These are phyloP conservation scores for Lasaia peninsularis DNA, from an alignment of 1,140 invertebrate species.

Conservation along the genomic window DNA sequence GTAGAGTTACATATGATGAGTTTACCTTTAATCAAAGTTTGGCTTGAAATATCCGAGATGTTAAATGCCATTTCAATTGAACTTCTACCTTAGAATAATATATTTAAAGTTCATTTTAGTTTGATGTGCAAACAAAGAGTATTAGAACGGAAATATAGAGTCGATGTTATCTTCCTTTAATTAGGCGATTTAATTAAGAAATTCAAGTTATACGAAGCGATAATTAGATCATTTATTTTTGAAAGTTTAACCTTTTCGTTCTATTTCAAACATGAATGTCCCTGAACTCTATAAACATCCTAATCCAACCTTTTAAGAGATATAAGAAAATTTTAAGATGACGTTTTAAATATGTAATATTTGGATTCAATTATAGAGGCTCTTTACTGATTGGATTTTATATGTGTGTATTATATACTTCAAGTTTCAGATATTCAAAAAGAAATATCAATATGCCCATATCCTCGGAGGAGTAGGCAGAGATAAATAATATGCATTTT, in stretches of 20 bases:
- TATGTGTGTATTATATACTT: too few relatives aligned
- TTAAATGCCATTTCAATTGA: not conserved
- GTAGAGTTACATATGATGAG: not conserved
- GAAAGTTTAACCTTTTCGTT: not conserved
- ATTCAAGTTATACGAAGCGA: slow-evolving; percentile 38
- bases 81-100: slow-evolving; percentile 5
- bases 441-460: too few relatives aligned
- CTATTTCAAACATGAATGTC: not conserved
- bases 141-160: slow-evolving; percentile 46
- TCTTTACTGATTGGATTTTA: too few relatives aligned
- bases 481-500: too few relatives aligned
- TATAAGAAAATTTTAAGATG: too few relatives aligned
- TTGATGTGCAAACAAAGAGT: slow-evolving; percentile 30
- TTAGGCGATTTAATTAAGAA: slow-evolving; percentile 63
- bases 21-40: not conserved
- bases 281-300: not conserved
- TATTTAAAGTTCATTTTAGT: slow-evolving; percentile 23
- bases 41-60: slow-evolving; percentile 7
- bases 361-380: too few relatives aligned
- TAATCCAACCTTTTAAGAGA: too few relatives aligned
- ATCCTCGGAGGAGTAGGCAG: too few relatives aligned
- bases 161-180: slow-evolving; percentile 54
- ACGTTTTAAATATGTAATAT: too few relatives aligned
- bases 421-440: too few relatives aligned
- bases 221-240: slow-evolving; percentile 50